Evolutionary conservation across 1,140 invertebrate species (phyloP).

Genomic region (Aphaenogaster floridana): DNA sequence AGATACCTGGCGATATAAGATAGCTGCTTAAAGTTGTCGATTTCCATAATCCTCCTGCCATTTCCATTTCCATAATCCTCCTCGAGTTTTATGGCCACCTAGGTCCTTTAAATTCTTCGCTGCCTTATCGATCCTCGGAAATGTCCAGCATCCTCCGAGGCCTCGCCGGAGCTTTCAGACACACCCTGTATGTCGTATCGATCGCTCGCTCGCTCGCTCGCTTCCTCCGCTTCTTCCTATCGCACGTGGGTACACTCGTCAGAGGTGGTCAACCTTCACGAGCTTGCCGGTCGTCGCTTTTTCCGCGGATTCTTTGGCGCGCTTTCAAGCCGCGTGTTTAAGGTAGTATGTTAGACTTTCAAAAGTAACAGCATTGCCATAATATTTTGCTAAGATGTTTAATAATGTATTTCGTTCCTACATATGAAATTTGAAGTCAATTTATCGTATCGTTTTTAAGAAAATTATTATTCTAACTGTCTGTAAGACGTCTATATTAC

Average conservation of each 20-base stretch:
- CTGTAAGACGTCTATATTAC: too few species aligned
- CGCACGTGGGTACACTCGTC: constrained; percentile 34
- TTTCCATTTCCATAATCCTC: neutral
- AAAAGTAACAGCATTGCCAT: too few species aligned
- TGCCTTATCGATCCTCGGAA: constrained; percentile 34
- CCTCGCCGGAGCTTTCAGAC: constrained; percentile 38
- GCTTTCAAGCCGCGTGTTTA: neutral
- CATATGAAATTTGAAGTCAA: too few species aligned
- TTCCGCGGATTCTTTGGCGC: constrained; percentile 21
- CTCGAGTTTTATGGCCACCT: neutral
- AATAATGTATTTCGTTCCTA: too few species aligned
- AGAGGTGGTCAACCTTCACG: constrained; percentile 54
- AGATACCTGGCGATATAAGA: neutral
- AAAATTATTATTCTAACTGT: too few species aligned
- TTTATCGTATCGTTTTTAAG: too few species aligned
- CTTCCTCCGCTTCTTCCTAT: constrained; percentile 44
- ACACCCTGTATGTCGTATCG: constrained; percentile 49
- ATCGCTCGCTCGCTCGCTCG: constrained; percentile 5
- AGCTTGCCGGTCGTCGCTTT: constrained; percentile 9
- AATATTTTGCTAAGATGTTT: too few species aligned
- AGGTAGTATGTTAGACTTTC: too few species aligned
- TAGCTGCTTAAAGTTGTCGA: neutral
- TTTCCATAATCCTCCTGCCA: neutral
- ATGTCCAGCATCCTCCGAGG: constrained; percentile 42
- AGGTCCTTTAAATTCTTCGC: neutral